Base-by-base conservation (phyloP, 2,113 vertebrate genomes). In the Athene cunicularia region DNA sequence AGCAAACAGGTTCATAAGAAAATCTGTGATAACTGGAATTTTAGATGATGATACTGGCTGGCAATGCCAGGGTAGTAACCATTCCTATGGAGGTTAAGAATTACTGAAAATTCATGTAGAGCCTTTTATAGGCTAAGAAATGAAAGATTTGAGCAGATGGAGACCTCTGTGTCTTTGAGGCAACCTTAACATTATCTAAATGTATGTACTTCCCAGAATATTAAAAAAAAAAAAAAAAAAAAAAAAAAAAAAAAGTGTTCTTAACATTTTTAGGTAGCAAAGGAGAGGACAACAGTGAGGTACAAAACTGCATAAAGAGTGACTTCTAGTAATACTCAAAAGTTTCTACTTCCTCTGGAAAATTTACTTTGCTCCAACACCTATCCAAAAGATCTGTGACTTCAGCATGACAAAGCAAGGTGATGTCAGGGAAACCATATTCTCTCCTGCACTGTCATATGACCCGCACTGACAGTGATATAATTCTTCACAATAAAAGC, bases 181-280 rank as follows among this genome's bases (percentile, higher is more conserved):
- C 43, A 86, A 86, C 92, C 90, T 88, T 85, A 92, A 47, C 90
- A 87, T 91, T 86, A 73, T 82, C 81, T 91, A 89, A 93, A 97
- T 80, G 23, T 9, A 49, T 56, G 14, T 56, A 68, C 33, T 88
- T 90, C 53, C 71, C 75, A 88, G 77, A 92, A n/a, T n/a, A n/a
- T n/a, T n/a, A n/a, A n/a, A n/a, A n/a, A n/a, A n/a, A n/a, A n/a
- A n/a, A n/a, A n/a, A n/a, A n/a, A n/a, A n/a, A n/a, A n/a, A n/a
- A n/a, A n/a, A n/a, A n/a, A n/a, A n/a, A n/a, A n/a, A n/a, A n/a
- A n/a, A n/a, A n/a, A n/a, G n/a, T n/a, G 0, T 47, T 90, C 43
- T 45, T 79, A 59, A 72, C 37, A 74, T 45, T 74, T 77, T 63
- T 75, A 63, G 13, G 23, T 60, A 85, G 56, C 12, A 84, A 90